Conservation (phyloP, 2,113 vertebrate genomes). For the Guaruba guarouba region DNA sequence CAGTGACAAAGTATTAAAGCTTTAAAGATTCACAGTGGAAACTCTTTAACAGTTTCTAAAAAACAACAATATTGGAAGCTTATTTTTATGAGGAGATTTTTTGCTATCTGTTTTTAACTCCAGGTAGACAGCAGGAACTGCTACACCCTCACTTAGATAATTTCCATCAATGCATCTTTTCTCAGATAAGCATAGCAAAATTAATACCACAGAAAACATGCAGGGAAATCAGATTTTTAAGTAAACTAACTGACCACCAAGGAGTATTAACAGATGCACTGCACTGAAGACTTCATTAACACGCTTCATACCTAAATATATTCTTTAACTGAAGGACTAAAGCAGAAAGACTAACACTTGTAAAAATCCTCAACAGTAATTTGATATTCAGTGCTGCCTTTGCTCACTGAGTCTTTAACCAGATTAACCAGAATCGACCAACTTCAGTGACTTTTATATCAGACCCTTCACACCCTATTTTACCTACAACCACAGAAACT, state of each 20-base stretch:
- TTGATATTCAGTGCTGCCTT: neutral
- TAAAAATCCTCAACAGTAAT: neutral
- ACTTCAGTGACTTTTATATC: neutral
- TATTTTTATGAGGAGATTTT: neutral
- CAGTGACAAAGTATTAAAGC: neutral
- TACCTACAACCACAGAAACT: neutral
- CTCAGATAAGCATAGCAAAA: neutral
- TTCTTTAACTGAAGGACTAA: neutral
- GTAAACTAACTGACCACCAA: neutral
- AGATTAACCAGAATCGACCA: neutral
- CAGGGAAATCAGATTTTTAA: neutral
- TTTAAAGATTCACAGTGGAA: neutral
- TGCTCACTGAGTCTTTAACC: neutral
- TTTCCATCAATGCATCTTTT: neutral
- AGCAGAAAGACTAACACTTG: neutral
- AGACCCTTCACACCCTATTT: neutral
- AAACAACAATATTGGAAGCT: neutral
- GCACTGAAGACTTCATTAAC: neutral
- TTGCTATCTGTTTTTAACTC: neutral
- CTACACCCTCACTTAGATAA: neutral
- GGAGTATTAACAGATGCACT: neutral
- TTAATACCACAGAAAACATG: neutral
- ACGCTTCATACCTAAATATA: neutral
- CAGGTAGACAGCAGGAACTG: neutral
- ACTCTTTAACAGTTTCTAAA: neutral